Evolutionary conservation across 2,888 invertebrate species (phyloP).

Genomic region (Hydroisotoma schaefferi): DNA sequence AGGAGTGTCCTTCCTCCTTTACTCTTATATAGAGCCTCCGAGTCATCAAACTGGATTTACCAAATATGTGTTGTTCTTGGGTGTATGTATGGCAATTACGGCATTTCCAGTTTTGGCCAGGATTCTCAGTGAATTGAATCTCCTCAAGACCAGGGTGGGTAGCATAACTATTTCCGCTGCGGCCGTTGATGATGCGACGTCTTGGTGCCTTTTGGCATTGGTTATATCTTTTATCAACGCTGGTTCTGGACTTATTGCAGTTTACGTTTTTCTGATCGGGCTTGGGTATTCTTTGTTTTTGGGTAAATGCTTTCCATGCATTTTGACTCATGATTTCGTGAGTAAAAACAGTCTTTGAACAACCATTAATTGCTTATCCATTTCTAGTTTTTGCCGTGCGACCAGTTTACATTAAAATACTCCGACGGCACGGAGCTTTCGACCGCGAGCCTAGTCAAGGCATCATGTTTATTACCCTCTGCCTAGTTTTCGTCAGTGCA

Average conservation of each 20-base stretch:
- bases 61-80: constrained; percentile 37
- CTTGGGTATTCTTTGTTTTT: not conserved
- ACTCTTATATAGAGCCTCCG: constrained; percentile 25
- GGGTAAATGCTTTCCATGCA: too few species aligned
- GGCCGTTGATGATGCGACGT: constrained; percentile 35
- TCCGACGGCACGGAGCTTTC: constrained; percentile 26
- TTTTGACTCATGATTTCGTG: too few species aligned
- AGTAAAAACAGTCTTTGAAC: too few species aligned
- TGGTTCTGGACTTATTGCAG: constrained; percentile 23
- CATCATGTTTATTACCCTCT: constrained; percentile 27
- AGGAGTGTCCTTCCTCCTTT: constrained; percentile 29
- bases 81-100: constrained; percentile 40
- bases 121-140: constrained; percentile 36
- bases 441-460: constrained; percentile 14
- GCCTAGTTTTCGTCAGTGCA: constrained; percentile 28
- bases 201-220: constrained; percentile 38
- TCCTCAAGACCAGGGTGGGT: constrained; percentile 37
- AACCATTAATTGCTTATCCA: too few species aligned
- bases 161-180: constrained; percentile 34
- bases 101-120: constrained; percentile 40
- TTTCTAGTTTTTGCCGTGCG: constrained; percentile 27
- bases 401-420: constrained; percentile 22
- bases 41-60: constrained; percentile 21
- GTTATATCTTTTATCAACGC: constrained; percentile 39
- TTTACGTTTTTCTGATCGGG: constrained; percentile 37